Base-by-base conservation (phyloP, 2,113 vertebrate genomes). In the Pterocles gutturalis region DNA sequence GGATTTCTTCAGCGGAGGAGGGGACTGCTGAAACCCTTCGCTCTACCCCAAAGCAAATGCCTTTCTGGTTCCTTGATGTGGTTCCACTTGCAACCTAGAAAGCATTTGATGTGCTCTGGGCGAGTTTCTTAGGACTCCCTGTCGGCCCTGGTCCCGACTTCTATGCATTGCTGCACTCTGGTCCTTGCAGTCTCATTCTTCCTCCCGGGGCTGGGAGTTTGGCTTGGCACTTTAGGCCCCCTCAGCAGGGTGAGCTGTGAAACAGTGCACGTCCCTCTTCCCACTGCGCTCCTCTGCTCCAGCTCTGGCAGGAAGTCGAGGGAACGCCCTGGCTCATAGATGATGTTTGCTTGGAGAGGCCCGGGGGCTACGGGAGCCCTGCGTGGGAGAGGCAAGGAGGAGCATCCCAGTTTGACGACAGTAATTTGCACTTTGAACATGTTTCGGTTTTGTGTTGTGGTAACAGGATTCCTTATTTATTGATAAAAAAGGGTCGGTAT, bases 391-490 rank as follows among this genome's bases (percentile, higher is more conserved):
- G 97, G 97, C 73, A 45, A 94, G 96, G 97, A 98, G 97, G 96
- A 97, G 98, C 97, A 98, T 98, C 98, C 97, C 97, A 96, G 97
- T 97, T 93, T 97, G 93, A 97, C 97, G 97, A 97, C 98, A 98
- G 97, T 97, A 97, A 98, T 98, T 98, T 98, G 98, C 98, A 98
- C 98, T 98, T 98, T 98, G 98, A 98, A 98, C 98, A 96, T 98
- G 96, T 98, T 96, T 97, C 96, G 94, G 97, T 98, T 98, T 98
- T 98, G 98, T 98, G 98, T 98, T 98, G 98, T 98, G 98, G 98
- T 98, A 98, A 98, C 97, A 92, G 97, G 95, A 98, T 97, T 98
- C 96, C 96, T 98, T 98, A 98, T 98, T 98, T 98, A 98, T 98
- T 98, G 98, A 97, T 78, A 64, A 96, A 89, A 96, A 96, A 98